Evolutionary conservation across 2,113 vertebrate genomes (phyloP), one percentile per base, ranked within the genome.

Genomic region (Condylura cristata): DNA sequence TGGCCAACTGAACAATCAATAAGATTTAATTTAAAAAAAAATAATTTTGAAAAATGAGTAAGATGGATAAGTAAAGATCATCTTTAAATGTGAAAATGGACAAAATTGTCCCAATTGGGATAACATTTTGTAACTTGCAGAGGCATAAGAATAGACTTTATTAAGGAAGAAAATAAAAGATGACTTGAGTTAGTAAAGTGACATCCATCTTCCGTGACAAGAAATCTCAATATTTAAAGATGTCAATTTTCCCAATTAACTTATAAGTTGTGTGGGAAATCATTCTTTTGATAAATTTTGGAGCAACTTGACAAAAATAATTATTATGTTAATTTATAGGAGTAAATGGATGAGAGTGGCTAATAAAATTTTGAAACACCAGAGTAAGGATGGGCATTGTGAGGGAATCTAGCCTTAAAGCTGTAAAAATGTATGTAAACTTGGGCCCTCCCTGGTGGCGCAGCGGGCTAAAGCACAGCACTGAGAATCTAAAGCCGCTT

Each of bases 181-280:
- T 95, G 83, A 92, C 41, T 68, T 85, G 61, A 94, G 30, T 86
- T 82, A 91, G 28, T 72, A 34, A 82, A 92, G 53, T 92, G 61
- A 86, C 68, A 93, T 92, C 18, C 58, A 92, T 95, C 78, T 91
- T 92, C 44, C 68, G 89, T 97, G 89, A 95, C 61, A 95, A 81
- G 60, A 85, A 91, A 16, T 92, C 86, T 95, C 56, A 95, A 96
- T 95, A 96, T 96, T 93, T 96, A 93, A 95, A 86, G 51, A 75
- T 89, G 65, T 92, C 83, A 90, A 1, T 72, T 85, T n/a, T 94
- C 28, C 56, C 70, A 86, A 89, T 91, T 96, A 94, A 89, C 28
- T 93, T 85, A 86, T n/a, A 86, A 95, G 79, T 71, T 89, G 65
- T 46, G 11, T 89, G 28, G 53, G 30, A 94, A 89, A 90, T 93